Evolutionary conservation across 2,888 invertebrate species (phyloP).

Genomic region (Chaitophorus viminalis): DNA sequence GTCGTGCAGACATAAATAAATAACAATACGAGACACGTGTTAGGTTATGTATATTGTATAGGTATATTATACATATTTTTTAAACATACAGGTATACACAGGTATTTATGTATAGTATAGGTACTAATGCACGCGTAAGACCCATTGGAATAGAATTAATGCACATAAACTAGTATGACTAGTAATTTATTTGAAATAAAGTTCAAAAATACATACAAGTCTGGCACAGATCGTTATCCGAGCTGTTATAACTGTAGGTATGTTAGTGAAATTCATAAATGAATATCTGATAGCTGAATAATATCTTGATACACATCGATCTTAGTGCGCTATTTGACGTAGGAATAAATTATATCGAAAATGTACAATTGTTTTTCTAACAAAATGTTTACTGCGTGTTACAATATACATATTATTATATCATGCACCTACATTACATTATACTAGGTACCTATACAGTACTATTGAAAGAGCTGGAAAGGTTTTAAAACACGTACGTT

Average conservation of each 20-base stretch:
- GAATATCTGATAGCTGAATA: neutral
- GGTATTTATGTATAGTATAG: neutral
- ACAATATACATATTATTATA: no score
- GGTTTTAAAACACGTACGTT: neutral
- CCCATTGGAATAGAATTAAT: constrained; percentile 12
- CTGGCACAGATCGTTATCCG: neutral
- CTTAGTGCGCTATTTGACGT: neutral
- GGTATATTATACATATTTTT: neutral
- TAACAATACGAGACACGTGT: neutral
- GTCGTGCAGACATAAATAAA: constrained; percentile 1
- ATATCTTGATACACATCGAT: neutral
- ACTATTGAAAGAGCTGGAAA: neutral
- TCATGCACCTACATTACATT: no score
- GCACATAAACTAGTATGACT: neutral
- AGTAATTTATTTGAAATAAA: neutral
- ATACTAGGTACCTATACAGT: neutral
- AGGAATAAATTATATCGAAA: constrained; percentile 12
- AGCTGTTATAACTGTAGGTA: neutral
- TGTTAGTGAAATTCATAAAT: neutral
- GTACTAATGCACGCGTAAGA: neutral
- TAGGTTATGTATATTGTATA: neutral
- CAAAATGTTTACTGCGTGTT: neutral
- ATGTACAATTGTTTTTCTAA: neutral
- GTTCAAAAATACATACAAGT: constrained; percentile 1
- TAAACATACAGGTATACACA: neutral